A percentile compares a stretch with the other conserved stretches of the same genome.
These are phyloP conservation scores for Centropus unirufus DNA, from an alignment of 2,113 vertebrate genomes.

Conservation along the genomic window DNA sequence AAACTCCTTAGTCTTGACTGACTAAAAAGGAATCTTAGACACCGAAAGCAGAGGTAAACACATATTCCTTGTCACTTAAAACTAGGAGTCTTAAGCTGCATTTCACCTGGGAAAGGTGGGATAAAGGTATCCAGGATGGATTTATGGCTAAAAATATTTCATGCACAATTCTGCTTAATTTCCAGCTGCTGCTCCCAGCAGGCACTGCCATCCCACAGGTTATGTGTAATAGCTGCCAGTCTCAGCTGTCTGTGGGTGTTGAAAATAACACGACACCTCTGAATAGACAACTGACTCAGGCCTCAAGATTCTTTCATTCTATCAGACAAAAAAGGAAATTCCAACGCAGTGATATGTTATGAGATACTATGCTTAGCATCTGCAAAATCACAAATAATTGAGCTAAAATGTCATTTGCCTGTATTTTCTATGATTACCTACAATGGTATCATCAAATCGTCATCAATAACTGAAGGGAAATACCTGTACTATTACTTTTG, in stretches of 20 bases:
- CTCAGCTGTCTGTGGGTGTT: neutral
- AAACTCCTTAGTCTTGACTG: neutral
- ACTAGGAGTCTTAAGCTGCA: neutral
- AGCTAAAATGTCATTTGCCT: neutral
- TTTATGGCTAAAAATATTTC: neutral
- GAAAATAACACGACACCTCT: conserved; percentile 1
- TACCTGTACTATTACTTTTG: neutral
- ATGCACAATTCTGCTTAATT: neutral
- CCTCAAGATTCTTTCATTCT: neutral
- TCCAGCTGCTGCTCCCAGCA: neutral
- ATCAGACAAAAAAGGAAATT: neutral
- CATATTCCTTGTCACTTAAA: neutral
- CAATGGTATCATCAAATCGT: neutral
- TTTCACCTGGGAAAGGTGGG: neutral
- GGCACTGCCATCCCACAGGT: neutral
- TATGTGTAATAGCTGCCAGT: neutral
- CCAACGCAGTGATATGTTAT: neutral
- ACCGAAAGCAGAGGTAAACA: neutral
- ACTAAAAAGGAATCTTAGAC: neutral
- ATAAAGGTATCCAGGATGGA: neutral
- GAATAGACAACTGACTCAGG: conserved; percentile 5
- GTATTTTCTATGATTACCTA: neutral
- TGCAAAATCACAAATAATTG: neutral
- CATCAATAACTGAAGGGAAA: neutral
- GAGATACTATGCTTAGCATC: neutral